Conservation (phyloP, 2,888 invertebrate genomes). For the Ichneumoninae sp. region DNA sequence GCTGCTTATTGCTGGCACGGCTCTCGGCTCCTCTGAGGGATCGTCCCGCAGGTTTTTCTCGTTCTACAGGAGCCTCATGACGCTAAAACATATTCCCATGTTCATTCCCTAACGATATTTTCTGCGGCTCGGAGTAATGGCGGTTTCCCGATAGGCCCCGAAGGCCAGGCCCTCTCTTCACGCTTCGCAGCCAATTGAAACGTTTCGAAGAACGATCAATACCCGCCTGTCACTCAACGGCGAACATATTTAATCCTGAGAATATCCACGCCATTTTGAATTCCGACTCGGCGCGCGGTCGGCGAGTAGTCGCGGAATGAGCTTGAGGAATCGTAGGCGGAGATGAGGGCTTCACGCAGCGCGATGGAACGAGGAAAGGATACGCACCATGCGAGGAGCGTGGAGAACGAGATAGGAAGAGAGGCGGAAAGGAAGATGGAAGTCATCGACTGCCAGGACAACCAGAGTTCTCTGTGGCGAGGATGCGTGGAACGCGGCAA, state of each 20-base stretch:
- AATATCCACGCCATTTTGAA: slow-evolving; percentile 79
- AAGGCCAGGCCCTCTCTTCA: slow-evolving; percentile 51
- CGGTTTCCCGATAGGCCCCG: slow-evolving; percentile 38
- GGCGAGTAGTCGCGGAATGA: slow-evolving; percentile 68
- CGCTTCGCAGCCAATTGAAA: slow-evolving; percentile 79
- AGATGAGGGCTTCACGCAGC: slow-evolving; percentile 81
- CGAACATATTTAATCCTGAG: slow-evolving; percentile 23
- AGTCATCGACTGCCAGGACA: slow-evolving; percentile 66
- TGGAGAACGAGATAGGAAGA: slow-evolving; percentile 72
- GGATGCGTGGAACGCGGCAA: slow-evolving; percentile 25
- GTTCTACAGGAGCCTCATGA: neutral
- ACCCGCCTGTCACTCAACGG: slow-evolving; percentile 77
- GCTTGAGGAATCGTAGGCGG: slow-evolving; percentile 84
- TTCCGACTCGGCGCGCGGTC: slow-evolving; percentile 73
- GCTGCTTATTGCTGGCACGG: slow-evolving; percentile 72
- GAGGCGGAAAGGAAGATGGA: slow-evolving; percentile 62
- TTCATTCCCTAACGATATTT: slow-evolving; percentile 26
- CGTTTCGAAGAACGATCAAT: slow-evolving; percentile 79
- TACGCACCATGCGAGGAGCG: slow-evolving; percentile 64
- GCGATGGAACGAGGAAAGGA: slow-evolving; percentile 56
- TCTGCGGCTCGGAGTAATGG: slow-evolving; percentile 34
- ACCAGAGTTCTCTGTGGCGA: slow-evolving; percentile 40
- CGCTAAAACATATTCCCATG: slow-evolving; percentile 4
- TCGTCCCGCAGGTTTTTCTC: slow-evolving; percentile 21
- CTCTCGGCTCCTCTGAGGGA: slow-evolving; percentile 29